Percentiles rank a stretch among this genome's conserved stretches.
Conservation (phyloP, 2,113 vertebrate species). For the Tupaia tana region DNA sequence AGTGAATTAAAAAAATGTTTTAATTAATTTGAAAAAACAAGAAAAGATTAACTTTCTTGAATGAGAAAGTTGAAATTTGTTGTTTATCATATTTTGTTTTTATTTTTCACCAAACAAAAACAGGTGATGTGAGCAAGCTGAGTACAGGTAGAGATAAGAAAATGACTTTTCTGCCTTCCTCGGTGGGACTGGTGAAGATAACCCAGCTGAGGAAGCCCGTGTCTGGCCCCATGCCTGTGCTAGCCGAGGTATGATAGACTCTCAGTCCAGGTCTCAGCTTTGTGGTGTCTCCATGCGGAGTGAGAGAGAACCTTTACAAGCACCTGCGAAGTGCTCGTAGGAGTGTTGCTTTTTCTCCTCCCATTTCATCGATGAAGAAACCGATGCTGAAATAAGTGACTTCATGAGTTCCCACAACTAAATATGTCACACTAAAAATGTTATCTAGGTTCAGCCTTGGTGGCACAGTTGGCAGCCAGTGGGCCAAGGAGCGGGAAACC, state of each 20-base stretch:
- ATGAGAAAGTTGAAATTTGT: neutral
- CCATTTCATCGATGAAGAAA: neutral
- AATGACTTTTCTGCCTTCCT: neutral
- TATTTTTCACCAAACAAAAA: neutral
- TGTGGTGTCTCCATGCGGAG: neutral
- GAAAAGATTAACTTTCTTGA: neutral
- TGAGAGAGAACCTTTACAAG: neutral
- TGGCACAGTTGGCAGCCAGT: too few relatives aligned
- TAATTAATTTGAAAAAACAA: too few relatives aligned
- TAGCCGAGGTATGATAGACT: neutral
- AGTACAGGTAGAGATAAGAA: neutral
- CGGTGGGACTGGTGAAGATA: neutral
- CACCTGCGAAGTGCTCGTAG: neutral
- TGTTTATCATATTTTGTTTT: conserved; percentile 33
- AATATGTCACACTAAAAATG: neutral
- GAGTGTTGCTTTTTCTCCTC: neutral
- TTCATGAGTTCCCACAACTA: neutral
- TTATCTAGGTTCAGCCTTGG: too few relatives aligned
- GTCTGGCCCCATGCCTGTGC: neutral
- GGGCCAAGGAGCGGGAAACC: too few relatives aligned
- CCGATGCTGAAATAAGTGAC: neutral
- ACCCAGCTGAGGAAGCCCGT: neutral
- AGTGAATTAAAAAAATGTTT: too few relatives aligned
- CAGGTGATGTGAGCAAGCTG: neutral
- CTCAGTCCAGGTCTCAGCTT: neutral